Percentiles rank a stretch among this genome's conserved stretches.
Evolutionary conservation across 1,140 invertebrate genomes (phyloP).

Genomic region (fruit fly (Drosophila melanogaster)): DNA sequence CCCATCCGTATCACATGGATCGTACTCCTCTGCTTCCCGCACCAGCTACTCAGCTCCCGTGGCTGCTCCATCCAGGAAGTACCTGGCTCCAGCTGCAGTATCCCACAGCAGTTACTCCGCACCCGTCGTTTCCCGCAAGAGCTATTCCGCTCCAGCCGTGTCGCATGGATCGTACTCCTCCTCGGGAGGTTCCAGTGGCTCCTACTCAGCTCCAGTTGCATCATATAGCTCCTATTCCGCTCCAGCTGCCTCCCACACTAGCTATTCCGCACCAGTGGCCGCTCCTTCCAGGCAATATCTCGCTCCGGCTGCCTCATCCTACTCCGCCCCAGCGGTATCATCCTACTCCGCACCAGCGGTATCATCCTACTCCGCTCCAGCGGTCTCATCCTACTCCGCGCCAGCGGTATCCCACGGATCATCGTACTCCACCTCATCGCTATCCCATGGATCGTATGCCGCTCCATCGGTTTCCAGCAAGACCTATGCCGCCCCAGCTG

Average conservation of each 20-base stretch:
- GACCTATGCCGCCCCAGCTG: slow-evolving; percentile 35
- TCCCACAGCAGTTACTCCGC: slow-evolving; percentile 35
- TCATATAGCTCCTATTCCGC: slow-evolving; percentile 15
- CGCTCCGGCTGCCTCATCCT: slow-evolving; percentile 22
- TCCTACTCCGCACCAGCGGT: slow-evolving; percentile 17
- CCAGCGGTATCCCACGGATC: slow-evolving; percentile 11
- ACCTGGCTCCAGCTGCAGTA: slow-evolving; percentile 35
- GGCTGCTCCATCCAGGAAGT: slow-evolving; percentile 44
- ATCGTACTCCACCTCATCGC: neutral
- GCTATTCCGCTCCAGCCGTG: slow-evolving; percentile 32
- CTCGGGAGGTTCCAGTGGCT: neutral
- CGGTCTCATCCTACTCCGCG: slow-evolving; percentile 7
- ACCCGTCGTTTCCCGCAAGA: slow-evolving; percentile 17
- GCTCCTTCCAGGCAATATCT: slow-evolving; percentile 56
- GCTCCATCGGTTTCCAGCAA: slow-evolving; percentile 15
- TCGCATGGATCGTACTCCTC: slow-evolving; percentile 26
- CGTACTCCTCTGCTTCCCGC: slow-evolving; percentile 6
- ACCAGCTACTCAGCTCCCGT: slow-evolving; percentile 34
- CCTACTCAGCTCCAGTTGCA: slow-evolving; percentile 14
- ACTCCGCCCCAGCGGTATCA: slow-evolving; percentile 1
- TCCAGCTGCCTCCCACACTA: slow-evolving; percentile 21
- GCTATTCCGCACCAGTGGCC: slow-evolving; percentile 33
- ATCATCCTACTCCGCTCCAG: neutral
- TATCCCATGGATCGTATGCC: slow-evolving; percentile 3
- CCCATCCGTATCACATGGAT: slow-evolving; percentile 3